Conservation (phyloP, 2,113 vertebrate species). For the Junco hyemalis region DNA sequence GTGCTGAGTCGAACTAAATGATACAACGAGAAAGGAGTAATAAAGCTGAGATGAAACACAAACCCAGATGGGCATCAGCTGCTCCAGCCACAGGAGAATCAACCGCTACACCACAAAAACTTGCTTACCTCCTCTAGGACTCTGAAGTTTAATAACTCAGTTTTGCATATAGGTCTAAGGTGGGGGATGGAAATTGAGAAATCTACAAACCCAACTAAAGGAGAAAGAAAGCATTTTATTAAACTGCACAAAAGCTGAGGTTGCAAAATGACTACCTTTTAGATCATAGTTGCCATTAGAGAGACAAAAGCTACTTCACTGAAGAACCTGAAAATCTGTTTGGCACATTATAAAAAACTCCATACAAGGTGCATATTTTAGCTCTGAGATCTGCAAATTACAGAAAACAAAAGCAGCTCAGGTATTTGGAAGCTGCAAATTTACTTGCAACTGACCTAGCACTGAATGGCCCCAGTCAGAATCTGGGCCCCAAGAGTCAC, state of each 20-base stretch:
- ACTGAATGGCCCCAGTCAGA: background rate
- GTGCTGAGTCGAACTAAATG: background rate
- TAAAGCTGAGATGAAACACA: background rate
- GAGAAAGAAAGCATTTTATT: background rate
- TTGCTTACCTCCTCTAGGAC: background rate
- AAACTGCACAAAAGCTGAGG: background rate
- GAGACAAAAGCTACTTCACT: background rate
- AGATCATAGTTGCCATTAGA: background rate
- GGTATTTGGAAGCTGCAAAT: background rate
- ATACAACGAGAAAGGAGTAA: background rate
- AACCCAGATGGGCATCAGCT: background rate
- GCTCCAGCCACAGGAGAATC: background rate
- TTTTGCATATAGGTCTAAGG: background rate
- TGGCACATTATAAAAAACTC: background rate
- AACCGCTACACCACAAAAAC: background rate
- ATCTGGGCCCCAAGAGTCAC: rapidly evolving
- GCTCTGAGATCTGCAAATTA: background rate
- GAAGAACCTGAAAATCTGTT: background rate
- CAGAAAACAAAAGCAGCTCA: background rate
- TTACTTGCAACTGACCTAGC: background rate
- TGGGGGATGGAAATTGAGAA: background rate
- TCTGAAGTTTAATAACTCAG: background rate
- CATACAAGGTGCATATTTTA: background rate
- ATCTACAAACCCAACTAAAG: background rate
- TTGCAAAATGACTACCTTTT: background rate